Base-by-base conservation (phyloP, 2,888 invertebrate genomes). In the Rhabditoides inermis region DNA sequence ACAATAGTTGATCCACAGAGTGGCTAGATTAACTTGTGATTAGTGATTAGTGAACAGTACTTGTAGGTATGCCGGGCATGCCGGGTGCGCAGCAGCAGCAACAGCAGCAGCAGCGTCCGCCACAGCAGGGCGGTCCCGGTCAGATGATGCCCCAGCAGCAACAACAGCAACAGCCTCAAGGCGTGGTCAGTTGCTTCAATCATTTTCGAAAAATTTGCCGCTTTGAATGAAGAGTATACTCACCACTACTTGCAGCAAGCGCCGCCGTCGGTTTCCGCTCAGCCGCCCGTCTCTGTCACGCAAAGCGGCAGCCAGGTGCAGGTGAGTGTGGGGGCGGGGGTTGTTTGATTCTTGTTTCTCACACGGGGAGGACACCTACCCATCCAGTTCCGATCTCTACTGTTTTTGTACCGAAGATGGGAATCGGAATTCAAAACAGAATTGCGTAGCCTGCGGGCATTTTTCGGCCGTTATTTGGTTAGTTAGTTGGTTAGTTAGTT, bases 301-400 rank as follows among this genome's bases (percentile, higher is more conserved):
- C 61, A 61, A 35, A 55, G 45, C 40, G 64, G 64, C 15, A 55
- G 45, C 44, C 72, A 72, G 49, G 72, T 72, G 2, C 68, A 68
- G 58, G 68, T 66, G 15, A 28, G 51, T n/a, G 2, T 40, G 35
- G 7, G n/a, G n/a, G n/a, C n/a, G n/a, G n/a, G n/a, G n/a, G n/a
- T n/a, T n/a, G n/a, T n/a, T n/a, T n/a, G n/a, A n/a, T n/a, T n/a
- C n/a, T n/a, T n/a, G n/a, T n/a, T n/a, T n/a, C n/a, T n/a, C n/a
- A n/a, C n/a, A n/a, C n/a, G n/a, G n/a, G n/a, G n/a, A n/a, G n/a
- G n/a, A n/a, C n/a, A n/a, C n/a, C n/a, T n/a, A n/a, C n/a, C n/a
- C n/a, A n/a, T n/a, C n/a, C n/a, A n/a, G n/a, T n/a, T 25, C 10
- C 15, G 15, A 23, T 10, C 23, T 40, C n/a, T 7, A 44, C 7